A percentile compares a stretch with the other conserved stretches of the same genome.
phyloP scores from a whole-genome alignment of 64 coral and sea anemone genomes.

The Porites australiensis region DNA sequence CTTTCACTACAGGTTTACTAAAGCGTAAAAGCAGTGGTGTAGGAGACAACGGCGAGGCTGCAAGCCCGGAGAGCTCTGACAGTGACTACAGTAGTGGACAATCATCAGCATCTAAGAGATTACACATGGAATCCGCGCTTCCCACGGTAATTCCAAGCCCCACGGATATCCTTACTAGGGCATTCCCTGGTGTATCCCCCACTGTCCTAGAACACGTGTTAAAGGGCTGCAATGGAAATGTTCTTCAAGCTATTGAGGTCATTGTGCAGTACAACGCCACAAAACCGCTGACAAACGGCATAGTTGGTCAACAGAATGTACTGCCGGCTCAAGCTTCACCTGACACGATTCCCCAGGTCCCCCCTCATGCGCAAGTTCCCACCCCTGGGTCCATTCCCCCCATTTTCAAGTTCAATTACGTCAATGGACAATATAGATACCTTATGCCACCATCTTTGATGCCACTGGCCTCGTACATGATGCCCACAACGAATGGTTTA shows the following conservation, averaged over 20 bases:
- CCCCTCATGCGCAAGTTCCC: not conserved
- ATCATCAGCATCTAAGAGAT: conserved; percentile 22
- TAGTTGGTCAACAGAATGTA: conserved; percentile 9
- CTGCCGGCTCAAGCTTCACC: conserved; percentile 3
- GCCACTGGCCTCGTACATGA: conserved; percentile 76
- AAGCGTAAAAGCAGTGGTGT: conserved; percentile 15
- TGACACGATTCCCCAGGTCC: conserved; percentile 48
- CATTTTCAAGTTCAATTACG: conserved; percentile 71
- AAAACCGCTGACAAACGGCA: not conserved
- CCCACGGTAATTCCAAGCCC: conserved; percentile 39
- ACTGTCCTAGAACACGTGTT: conserved; percentile 81
- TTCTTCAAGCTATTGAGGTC: conserved; percentile 97
- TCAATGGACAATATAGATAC: conserved; percentile 84
- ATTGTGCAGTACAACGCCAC: conserved; percentile 75
- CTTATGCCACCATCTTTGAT: conserved; percentile 84
- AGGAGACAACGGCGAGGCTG: not conserved
- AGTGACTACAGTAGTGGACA: conserved; percentile 16
- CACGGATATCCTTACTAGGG: conserved; percentile 75
- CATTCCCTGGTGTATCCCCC: conserved; percentile 77
- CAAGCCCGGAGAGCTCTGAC: conserved; percentile 39
- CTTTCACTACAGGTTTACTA: not conserved
- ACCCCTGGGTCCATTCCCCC: conserved; percentile 55
- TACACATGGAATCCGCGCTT: conserved; percentile 7
- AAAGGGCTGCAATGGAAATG: conserved; percentile 91
- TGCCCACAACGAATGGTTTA: conserved; percentile 13